Evolutionary conservation across 1,140 invertebrate species (phyloP).

Genomic region (Augochlora pura): DNA sequence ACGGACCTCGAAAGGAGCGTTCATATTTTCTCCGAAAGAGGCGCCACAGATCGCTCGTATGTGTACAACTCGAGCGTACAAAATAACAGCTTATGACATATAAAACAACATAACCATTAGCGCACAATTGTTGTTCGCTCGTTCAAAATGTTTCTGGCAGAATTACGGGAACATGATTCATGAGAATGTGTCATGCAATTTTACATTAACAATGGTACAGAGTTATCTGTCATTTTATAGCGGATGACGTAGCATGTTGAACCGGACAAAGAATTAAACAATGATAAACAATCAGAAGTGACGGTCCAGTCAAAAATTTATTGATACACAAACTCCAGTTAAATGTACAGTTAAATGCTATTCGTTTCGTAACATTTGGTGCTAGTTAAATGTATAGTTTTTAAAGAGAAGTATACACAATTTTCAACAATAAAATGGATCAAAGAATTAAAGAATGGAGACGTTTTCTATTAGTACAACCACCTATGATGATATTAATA

Average conservation of each 20-base stretch:
- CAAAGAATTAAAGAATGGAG: constrained; percentile 55
- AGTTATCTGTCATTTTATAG: constrained; percentile 2
- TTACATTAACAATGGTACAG: background rate
- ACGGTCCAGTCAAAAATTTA: background rate
- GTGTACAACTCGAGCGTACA: no score
- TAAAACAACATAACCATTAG: no score
- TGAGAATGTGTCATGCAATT: background rate
- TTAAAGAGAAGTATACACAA: background rate
- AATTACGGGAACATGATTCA: no score
- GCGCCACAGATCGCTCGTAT: no score
- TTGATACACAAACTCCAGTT: background rate
- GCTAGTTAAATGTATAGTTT: background rate
- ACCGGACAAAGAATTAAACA: constrained; percentile 21
- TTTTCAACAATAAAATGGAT: constrained; percentile 54
- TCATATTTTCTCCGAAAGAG: no score
- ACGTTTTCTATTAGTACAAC: constrained; percentile 60
- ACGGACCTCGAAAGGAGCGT: no score
- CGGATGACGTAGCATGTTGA: constrained; percentile 15
- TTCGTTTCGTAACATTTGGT: background rate
- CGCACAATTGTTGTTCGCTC: no score
- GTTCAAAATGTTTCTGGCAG: no score
- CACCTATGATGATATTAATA: constrained; percentile 58
- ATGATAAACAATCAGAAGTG: background rate
- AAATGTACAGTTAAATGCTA: background rate
- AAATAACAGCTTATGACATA: no score